Evolutionary conservation across 2,113 vertebrate genomes (phyloP), one percentile per base, ranked within the genome.

Genomic region (Rallus limicola): DNA sequence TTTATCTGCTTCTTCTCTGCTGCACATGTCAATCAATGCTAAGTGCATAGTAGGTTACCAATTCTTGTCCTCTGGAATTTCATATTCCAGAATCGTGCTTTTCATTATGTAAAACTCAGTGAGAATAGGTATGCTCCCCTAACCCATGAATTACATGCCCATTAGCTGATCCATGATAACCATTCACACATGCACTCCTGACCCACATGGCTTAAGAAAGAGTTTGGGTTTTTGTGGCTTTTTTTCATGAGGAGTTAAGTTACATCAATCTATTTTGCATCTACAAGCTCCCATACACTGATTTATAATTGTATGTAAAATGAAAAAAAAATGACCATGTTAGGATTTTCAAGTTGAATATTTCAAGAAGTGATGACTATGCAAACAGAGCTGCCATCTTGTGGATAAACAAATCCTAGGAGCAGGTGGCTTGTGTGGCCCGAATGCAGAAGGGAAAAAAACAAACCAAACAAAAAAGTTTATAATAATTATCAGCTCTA

Each of bases 321-420:
- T 40, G 1, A 53, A 53, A 53, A 53, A 50, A 53, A 53, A 53
- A 26, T 2, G 2, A 26, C 9, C 0, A 0, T 13, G 10, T 4
- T 87, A 53, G 7, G 14, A 58, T 28, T 90, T 92, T 83, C 18
- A 65, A 17, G 58, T 55, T 69, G 34, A 71, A 64, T 69, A 84
- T 36, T 82, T 5, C 16, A 75, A 69, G 20, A 91, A 38, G 36
- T 56, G 53, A 29, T 62, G 81, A 72, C 82, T 74, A 71, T 58
- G 40, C 36, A 96, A 93, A 59, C 76, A 91, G 84, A 98, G 89
- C 84, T 98, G 95, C 97, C 96, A 96, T 95, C 97, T 97, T 97
- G 95, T 97, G 96, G 92, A 94, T 95, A 90, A 91, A 60, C 74
- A 17, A 18, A 17, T 71, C 80, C 58, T 65, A 29, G 48, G 38